Conservation (phyloP, 2,113 vertebrate genomes). For the cattle (Bos taurus) region ARS-UCD2.0 NC_037331.1:72637501-72638000, state of each 20-base stretch:
- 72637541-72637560: conserved; percentile 30
- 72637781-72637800: conserved; percentile 56
- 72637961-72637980: not conserved
- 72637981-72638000: conserved; percentile 26
- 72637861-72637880: conserved; percentile 46
- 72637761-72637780: conserved; percentile 34
- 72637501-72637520: conserved; percentile 5
- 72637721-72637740: conserved; percentile 39
- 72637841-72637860: conserved; percentile 1
- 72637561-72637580: conserved; percentile 45
- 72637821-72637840: not conserved
- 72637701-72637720: conserved; percentile 7
- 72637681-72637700: conserved; percentile 64
- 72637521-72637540: not conserved
- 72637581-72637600: conserved; percentile 38
- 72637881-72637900: conserved; percentile 15
- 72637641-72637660: conserved; percentile 46
- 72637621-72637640: conserved; percentile 51
- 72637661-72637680: conserved; percentile 27
- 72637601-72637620: not conserved
- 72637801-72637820: conserved; percentile 51
- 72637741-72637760: conserved; percentile 32
- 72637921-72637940: conserved; percentile 18
- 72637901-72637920: not conserved
- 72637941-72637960: conserved; percentile 47